phyloP scores from a whole-genome alignment of 2,888 invertebrate species.

The Leucania comma region DNA sequence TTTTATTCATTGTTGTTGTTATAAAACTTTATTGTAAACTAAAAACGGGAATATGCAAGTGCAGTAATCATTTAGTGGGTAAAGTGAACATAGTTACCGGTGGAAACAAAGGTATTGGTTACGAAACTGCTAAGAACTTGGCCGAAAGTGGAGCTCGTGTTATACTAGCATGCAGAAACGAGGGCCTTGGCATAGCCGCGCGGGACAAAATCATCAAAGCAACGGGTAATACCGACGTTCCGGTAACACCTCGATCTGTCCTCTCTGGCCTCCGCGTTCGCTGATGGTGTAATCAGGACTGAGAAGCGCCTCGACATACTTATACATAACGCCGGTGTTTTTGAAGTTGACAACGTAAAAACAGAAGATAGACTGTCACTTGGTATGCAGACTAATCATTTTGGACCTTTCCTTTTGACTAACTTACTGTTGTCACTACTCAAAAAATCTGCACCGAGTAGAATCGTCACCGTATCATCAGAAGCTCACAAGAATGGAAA shows the following conservation, averaged over 20 bases:
- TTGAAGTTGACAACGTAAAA: slow-evolving; percentile 77
- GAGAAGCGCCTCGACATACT: slow-evolving; percentile 91
- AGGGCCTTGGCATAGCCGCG: slow-evolving; percentile 92
- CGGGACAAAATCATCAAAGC: slow-evolving; percentile 71
- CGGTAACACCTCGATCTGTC: slow-evolving; percentile 86
- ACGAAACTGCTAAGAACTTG: slow-evolving; percentile 93
- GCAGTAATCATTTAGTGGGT: slow-evolving; percentile 91
- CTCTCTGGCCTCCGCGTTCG: slow-evolving; percentile 90
- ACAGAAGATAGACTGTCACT: slow-evolving; percentile 91
- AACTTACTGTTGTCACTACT: slow-evolving; percentile 89
- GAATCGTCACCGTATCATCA: slow-evolving; percentile 83
- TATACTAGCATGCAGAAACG: slow-evolving; percentile 95
- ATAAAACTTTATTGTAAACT: slow-evolving; percentile 69
- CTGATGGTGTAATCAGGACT: slow-evolving; percentile 87
- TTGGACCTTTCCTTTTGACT: slow-evolving; percentile 93
- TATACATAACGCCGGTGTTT: slow-evolving; percentile 91
- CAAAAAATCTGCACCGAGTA: slow-evolving; percentile 80
- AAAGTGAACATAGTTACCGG: slow-evolving; percentile 96
- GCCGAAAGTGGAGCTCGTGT: slow-evolving; percentile 94
- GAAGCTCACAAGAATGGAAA: slow-evolving; percentile 70
- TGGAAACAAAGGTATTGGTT: slow-evolving; percentile 95
- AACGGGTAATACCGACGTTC: slow-evolving; percentile 77
- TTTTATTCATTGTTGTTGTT: slow-evolving; percentile 56
- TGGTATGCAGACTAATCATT: slow-evolving; percentile 91
- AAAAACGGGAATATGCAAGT: slow-evolving; percentile 75